Base-by-base conservation (phyloP, 2,888 invertebrate genomes). In the Chrysotoxum bicinctum region DNA sequence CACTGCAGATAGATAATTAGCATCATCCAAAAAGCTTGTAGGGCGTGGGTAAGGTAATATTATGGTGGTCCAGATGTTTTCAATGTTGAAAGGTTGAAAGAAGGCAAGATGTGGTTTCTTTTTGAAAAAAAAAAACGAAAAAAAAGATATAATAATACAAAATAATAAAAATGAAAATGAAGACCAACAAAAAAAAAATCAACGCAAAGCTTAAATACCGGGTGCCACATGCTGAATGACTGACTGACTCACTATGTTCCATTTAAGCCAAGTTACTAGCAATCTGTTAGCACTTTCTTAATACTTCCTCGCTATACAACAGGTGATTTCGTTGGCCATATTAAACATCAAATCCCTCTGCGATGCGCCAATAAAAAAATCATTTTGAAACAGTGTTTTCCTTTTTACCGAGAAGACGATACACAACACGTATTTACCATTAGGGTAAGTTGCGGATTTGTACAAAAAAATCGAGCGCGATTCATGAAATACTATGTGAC, bases 281-380 rank as follows among this genome's bases (percentile, higher is more conserved):
- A 62, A 73, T 73, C 50, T 62, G 40, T 73, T 52, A 73, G 62
- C 62, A 62, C 73, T 52, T 52, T 62, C 52, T 52, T 62, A 40
- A 62, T 62, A 73, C 37, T 48, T 35, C n/a, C 8, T 58, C 35
- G 58, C 58, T 26, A 70, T 35, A 66, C 52, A 64, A 74, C 74
- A 74, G 74, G 74, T 74, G 74, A 64, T 64, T 74, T 58, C 32
- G 45, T 48, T 37, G 19, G 73, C 50, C 62, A 75, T 75, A 75
- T 66, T 66, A 75, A 64, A 54, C 74, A 75, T 64, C 74, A 64
- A 56, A 56, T 30, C 45, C 64, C 58, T 26, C 19, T 58, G 70
- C 16, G 68, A 64, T 64, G 62, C 52, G 74, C 62, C 52, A 74
- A 74, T 74, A 74, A 74, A 73, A 73, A 62, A 73, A 66, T 66